Evolutionary conservation across 2,113 vertebrate species (phyloP), one percentile per base, ranked within the genome.

Genomic region (Gracilinanus agilis): DNA sequence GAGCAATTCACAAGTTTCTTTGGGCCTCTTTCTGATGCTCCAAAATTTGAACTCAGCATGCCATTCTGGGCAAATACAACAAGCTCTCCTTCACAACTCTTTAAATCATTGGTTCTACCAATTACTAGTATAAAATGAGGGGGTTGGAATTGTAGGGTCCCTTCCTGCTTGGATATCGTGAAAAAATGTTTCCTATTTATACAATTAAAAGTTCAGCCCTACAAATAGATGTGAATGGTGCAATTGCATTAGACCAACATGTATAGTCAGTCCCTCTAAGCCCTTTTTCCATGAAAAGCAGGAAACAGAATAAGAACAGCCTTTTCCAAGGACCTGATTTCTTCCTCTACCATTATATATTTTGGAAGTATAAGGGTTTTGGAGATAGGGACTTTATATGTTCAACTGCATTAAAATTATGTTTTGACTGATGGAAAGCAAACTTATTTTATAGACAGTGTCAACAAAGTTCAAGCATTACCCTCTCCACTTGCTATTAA

Each of bases 101-200:
- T 83, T 83, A 83, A 83, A 19, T 40, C n/a, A 83, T 19, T 23
- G 67, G n/a, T 19, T 40, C 67, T 16, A 40, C n/a, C 67, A 83
- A 83, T 40, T 83, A 83, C n/a, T 40, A 83, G 34, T 83, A 3
- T n/a, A 83, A 83, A 40, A 83, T 83, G 67, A n/a, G 34, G 61
- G 34, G 61, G 4, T 34, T 67, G 13, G 34, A 40, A 40, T 23
- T 23, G 19, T 21, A 40, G 16, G 6, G 19, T 83, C 67, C 67
- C 67, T 83, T 40, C 16, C 67, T 40, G 34, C 19, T 83, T n/a
- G 40, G 67, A 93, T 91, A 44, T 61, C n/a, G 53, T 21, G 27
- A 55, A 90, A 94, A 44, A 67, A 83, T 13, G 16, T 88, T 67
- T 54, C 24, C 24, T 56, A 91, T 92, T 93, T 88, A n/a, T 40